These are phyloP conservation scores for Triplophysa siluroides DNA, from an alignment of 2,113 vertebrate genomes.

Conservation along the genomic window DNA sequence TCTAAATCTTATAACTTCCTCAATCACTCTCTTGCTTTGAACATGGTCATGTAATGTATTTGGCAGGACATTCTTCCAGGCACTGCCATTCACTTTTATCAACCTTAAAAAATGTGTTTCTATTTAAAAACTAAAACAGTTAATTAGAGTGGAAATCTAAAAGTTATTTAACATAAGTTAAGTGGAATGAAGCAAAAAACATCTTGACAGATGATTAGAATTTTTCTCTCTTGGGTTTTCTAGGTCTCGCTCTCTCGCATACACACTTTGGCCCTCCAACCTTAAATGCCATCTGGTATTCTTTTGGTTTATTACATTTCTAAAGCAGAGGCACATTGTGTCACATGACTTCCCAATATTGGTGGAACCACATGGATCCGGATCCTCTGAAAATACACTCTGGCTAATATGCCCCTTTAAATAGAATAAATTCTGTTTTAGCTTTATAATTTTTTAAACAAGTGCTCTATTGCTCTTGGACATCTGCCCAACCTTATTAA, in stretches of 20 bases:
- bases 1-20: no score
- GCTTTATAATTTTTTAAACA: background rate
- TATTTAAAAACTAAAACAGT: background rate
- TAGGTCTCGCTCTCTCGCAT: background rate
- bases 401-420: background rate
- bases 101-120: no score
- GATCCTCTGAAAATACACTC: background rate
- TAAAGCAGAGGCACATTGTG: conserved; percentile 17
- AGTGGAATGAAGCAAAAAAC: background rate
- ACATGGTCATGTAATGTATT: conserved; percentile 21
- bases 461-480: background rate
- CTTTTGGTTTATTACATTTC: conserved; percentile 20
- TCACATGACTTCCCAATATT: conserved; percentile 24
- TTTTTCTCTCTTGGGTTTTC: background rate
- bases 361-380: background rate
- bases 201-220: background rate
- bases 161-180: background rate
- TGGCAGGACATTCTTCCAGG: conserved; percentile 16
- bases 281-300: conserved; percentile 21
- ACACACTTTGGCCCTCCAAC: conserved; percentile 3
- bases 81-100: conserved; percentile 8
- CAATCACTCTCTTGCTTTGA: background rate
- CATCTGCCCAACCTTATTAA: background rate
- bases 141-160: background rate
- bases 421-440: background rate